Evolutionary conservation across 2,113 vertebrate genomes (phyloP), one percentile per base, ranked within the genome.

Genomic region (Pycnonotus jocosus): DNA sequence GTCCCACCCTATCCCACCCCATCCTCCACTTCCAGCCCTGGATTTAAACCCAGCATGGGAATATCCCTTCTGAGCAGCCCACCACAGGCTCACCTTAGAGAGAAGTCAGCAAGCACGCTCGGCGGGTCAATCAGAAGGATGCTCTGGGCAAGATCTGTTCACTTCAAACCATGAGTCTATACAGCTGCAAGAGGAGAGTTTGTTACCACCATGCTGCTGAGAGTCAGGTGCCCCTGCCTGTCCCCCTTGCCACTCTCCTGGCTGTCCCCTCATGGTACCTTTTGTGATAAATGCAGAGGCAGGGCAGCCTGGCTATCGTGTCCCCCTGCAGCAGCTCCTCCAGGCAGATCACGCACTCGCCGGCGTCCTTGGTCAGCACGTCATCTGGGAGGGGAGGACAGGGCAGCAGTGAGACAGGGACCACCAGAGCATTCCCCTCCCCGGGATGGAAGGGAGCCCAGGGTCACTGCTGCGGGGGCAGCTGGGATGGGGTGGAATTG

Each of bases 161-260:
- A 99, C 99, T 98, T 99, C 99, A 98, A 99, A 99, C 99, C 99
- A 99, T 9, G 99, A 99, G 97, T 99, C 99, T 99, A 99, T 99
- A 99, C 99, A 99, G 98, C 99, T 91, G 88, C 17, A 66, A 85
- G 85, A 93, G 62, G 15, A 93, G 37, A 76, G 50, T 1, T 1
- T 0, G 25, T 95, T 80, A 92, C 56, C 61, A 42, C 47, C 0
- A 1, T 2, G 40, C 71, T 11, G 4, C 40, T 24, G 5, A 68
- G 15, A 40, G 24, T 37, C 1, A 6, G 53, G 66, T 21, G 50
- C 42, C 47, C 77, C 50, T 0, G 0, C 17, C 57, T n/a, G 62
- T 50, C 24, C 53, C 53, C 83, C 53, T 31, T 31, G 51, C 77
- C 77, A 33, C 60, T 45, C 2, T 0, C 14, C 35, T 4, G 12